Conservation (phyloP, 2,797 vertebrate genomes). For the Urocyon cinereoargenteus region DNA sequence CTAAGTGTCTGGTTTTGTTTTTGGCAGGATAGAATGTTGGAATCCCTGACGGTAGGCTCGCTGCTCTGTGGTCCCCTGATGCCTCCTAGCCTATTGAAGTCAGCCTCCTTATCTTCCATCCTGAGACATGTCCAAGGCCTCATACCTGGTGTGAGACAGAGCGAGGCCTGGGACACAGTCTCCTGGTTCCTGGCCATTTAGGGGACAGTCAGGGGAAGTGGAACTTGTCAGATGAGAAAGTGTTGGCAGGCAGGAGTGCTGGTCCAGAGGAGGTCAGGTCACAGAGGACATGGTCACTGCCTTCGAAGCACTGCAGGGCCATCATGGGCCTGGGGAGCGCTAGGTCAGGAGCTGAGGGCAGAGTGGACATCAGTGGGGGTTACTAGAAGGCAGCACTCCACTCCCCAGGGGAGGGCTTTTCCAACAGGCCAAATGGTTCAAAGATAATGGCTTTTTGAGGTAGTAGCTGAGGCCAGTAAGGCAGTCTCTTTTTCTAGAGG, state of each 20-base stretch:
- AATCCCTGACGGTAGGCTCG: neutral
- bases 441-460: neutral
- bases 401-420: neutral
- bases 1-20: neutral
- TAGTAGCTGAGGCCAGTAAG: neutral
- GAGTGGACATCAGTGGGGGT: neutral
- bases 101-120: slow-evolving; percentile 7
- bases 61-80: neutral
- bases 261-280: neutral
- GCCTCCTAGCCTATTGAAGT: neutral
- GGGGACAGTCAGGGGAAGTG: neutral
- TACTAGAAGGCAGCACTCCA: neutral
- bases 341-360: neutral
- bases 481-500: neutral
- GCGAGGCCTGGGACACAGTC: neutral
- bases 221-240: neutral
- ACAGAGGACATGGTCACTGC: neutral
- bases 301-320: neutral
- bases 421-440: neutral
- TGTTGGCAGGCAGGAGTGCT: neutral
- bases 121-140: neutral
- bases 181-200: neutral
- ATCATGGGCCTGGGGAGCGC: neutral
- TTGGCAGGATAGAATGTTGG: neutral
- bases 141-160: neutral